These are phyloP conservation scores for Cacajao melanocephalus DNA, from an alignment of 2,797 vertebrate species.

Conservation along the genomic window DNA sequence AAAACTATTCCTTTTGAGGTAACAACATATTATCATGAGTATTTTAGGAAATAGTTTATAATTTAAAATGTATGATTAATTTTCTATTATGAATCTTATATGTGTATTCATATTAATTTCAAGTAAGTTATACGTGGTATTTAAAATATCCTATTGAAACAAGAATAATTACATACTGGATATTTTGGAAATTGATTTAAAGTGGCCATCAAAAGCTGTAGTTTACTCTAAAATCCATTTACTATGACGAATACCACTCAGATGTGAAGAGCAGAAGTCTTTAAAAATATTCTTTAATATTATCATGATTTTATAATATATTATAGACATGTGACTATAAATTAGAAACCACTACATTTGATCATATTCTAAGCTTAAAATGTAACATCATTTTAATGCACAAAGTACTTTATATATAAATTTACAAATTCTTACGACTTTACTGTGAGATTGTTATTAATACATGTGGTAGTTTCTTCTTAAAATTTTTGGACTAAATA, in stretches of 20 bases:
- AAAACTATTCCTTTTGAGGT: not conserved
- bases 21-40: not conserved
- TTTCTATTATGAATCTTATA: slow-evolving; percentile 39
- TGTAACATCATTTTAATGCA: not conserved
- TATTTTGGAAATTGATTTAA: slow-evolving; percentile 27
- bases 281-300: slow-evolving; percentile 13
- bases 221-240: not conserved
- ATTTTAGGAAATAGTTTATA: slow-evolving; percentile 44
- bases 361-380: slow-evolving; percentile 12
- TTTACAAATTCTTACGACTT: not conserved
- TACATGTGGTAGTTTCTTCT: not conserved
- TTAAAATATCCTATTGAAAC: slow-evolving; percentile 5
- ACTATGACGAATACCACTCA: not conserved
- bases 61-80: slow-evolving; percentile 23
- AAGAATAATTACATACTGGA: not conserved
- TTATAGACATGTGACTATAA: not conserved
- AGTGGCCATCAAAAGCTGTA: not conserved
- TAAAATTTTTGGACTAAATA: not conserved
- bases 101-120: not conserved
- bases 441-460: not conserved
- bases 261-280: not conserved
- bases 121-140: not conserved
- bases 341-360: slow-evolving; percentile 23
- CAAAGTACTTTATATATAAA: not conserved
- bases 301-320: not conserved